Conservation (phyloP, 2,888 invertebrate species). For the Dinocampus coccinellae region DNA sequence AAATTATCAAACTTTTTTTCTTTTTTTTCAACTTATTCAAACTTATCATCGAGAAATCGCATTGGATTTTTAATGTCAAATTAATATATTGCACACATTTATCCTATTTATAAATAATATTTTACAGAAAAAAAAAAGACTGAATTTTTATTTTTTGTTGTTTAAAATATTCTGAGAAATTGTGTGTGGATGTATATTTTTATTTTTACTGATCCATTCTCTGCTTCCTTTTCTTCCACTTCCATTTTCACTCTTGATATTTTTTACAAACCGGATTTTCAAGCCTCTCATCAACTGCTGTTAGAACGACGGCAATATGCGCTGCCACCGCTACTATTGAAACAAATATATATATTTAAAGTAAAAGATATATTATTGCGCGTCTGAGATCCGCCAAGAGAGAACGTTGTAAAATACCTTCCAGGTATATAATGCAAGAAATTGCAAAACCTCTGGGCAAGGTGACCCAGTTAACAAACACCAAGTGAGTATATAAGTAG, state of each 20-base stretch:
- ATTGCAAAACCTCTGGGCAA: conserved; percentile 60
- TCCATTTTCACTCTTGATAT: conserved; percentile 12
- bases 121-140: background rate
- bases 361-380: conserved; percentile 4
- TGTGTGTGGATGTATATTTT: background rate
- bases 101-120: no score
- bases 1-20: background rate
- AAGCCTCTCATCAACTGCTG: conserved; percentile 32
- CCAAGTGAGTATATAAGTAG: conserved; percentile 44
- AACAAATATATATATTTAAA: background rate
- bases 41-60: background rate
- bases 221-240: background rate
- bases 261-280: conserved; percentile 62
- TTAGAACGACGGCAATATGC: conserved; percentile 13
- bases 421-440: conserved; percentile 42
- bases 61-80: background rate
- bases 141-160: background rate
- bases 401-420: conserved; percentile 42
- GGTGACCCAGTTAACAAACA: conserved; percentile 59
- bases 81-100: no score
- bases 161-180: background rate
- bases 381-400: conserved; percentile 13
- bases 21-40: background rate
- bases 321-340: background rate
- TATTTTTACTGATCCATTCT: background rate